Conservation (phyloP, 2,888 invertebrate species). For the Chesias legatella region DNA sequence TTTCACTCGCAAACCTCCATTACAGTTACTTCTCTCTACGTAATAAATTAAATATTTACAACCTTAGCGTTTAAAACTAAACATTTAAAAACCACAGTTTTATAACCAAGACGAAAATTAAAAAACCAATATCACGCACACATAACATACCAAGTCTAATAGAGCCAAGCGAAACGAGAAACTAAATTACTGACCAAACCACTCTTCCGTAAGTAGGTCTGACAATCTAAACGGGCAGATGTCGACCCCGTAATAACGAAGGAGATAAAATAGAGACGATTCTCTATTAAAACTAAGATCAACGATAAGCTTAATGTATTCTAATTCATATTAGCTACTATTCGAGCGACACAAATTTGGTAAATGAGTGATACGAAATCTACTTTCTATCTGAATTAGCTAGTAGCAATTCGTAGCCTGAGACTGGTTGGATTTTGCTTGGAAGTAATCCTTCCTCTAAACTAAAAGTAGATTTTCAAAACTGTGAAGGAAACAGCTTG, state of each 20-base stretch:
- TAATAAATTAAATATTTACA: too few species aligned
- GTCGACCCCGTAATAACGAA: constrained; percentile 27
- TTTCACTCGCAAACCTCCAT: constrained; percentile 26
- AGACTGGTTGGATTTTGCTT: too few species aligned
- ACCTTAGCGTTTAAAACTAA: too few species aligned
- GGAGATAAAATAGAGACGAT: constrained; percentile 16
- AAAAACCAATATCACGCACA: constrained; percentile 23
- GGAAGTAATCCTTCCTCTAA: too few species aligned
- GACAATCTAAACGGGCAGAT: constrained; percentile 25
- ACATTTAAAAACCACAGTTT: constrained; percentile 10
- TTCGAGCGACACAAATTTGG: too few species aligned
- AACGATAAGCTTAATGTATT: constrained; percentile 9
- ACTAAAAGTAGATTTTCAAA: too few species aligned
- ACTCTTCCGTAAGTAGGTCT: constrained; percentile 27
- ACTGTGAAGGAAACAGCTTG: too few species aligned
- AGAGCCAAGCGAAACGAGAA: constrained; percentile 29
- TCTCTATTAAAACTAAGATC: constrained; percentile 4
- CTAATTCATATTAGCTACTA: background rate
- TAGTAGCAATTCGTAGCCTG: too few species aligned
- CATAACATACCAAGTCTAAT: constrained; percentile 29
- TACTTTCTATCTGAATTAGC: too few species aligned
- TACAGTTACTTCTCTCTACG: constrained; percentile 8
- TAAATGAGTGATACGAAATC: too few species aligned
- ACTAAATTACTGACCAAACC: constrained; percentile 30
- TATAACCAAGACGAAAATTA: constrained; percentile 22